These are phyloP conservation scores for Petrosia ficiformis DNA, from an alignment of 37 sponge, comb jelly and placozoan genomes.

Conservation along the genomic window DNA sequence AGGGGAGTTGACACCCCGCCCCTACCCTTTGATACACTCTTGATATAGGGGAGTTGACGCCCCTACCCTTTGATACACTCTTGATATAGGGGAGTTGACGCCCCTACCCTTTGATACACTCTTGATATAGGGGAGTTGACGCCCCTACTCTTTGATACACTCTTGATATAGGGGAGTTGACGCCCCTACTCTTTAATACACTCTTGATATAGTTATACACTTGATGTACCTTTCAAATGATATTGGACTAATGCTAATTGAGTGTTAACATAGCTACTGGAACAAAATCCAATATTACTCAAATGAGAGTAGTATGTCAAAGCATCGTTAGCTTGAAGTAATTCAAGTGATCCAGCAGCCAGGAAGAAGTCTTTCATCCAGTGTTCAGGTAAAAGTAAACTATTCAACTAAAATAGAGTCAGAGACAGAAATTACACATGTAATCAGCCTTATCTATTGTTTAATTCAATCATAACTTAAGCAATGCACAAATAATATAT, in stretches of 20 bases:
- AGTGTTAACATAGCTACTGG: slow-evolving; percentile 45
- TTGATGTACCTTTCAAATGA: slow-evolving; percentile 53
- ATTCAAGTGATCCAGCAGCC: slow-evolving; percentile 66
- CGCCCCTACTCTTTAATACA: background rate
- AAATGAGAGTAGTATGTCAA: slow-evolving; percentile 67
- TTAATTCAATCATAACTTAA: no score
- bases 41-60: no score
- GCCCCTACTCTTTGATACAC: no score
- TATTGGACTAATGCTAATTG: slow-evolving; percentile 72
- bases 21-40: no score
- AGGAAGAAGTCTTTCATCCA: slow-evolving; percentile 89
- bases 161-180: no score
- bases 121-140: no score
- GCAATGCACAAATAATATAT: no score
- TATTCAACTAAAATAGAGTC: slow-evolving; percentile 40
- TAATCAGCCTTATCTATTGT: background rate
- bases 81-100: no score
- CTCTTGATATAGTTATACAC: background rate
- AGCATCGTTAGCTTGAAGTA: slow-evolving; percentile 74
- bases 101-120: no score
- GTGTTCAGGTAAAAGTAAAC: slow-evolving; percentile 63
- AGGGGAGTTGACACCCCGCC: no score
- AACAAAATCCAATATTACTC: slow-evolving; percentile 37
- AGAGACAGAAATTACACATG: background rate
- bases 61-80: no score